These are phyloP conservation scores for Catalaphyllia jardinei DNA, from an alignment of 64 coral and sea anemone genomes.

Conservation along the genomic window DNA sequence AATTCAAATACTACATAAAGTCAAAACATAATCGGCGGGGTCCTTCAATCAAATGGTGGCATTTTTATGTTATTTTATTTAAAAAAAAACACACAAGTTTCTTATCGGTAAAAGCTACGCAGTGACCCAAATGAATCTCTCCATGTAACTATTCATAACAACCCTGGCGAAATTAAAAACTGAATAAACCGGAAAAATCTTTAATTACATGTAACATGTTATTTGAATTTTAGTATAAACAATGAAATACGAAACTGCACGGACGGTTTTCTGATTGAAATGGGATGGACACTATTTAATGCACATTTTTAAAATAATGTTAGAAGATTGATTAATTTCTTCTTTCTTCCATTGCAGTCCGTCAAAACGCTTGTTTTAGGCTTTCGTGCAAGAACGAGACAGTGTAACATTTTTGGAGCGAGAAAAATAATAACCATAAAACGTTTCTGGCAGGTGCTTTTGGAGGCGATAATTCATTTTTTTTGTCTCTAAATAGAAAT, in stretches of 20 bases:
- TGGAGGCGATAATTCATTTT: neutral
- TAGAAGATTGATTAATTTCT: neutral
- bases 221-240: neutral
- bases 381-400: neutral
- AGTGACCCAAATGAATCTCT: no score
- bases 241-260: neutral
- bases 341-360: neutral
- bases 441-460: neutral
- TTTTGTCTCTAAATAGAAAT: neutral
- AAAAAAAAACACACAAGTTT: neutral
- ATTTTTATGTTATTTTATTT: neutral
- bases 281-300: neutral
- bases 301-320: neutral
- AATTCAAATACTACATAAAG: neutral
- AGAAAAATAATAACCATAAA: neutral
- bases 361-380: neutral
- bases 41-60: neutral
- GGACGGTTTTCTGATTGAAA: neutral
- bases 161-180: neutral
- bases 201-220: neutral
- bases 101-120: neutral
- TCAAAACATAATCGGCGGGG: neutral
- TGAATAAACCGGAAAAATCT: neutral
- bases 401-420: neutral
- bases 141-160: neutral